Percentiles rank a stretch among this genome's conserved stretches.
Conservation (phyloP, 2,888 invertebrate genomes). For the Rhamnusium bicolor region DNA sequence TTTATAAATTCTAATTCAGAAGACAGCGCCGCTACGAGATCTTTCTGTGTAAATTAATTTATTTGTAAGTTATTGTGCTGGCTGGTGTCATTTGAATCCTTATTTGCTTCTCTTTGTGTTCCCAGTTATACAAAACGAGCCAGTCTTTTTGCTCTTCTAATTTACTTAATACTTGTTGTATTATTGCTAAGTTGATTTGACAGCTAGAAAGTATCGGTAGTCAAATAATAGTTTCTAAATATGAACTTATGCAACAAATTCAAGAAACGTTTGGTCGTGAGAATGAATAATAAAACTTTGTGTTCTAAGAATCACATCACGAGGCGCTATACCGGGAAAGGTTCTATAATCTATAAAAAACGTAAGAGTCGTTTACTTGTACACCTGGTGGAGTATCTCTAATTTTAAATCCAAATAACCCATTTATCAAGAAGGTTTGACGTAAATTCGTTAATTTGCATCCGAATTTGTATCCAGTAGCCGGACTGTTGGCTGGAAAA, state of each 20-base stretch:
- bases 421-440: slow-evolving; percentile 63
- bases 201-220: neutral
- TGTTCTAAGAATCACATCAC: neutral
- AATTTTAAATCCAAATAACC: slow-evolving; percentile 64
- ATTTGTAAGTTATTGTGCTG: slow-evolving; percentile 17
- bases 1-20: slow-evolving; percentile 30
- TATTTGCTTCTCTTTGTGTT: slow-evolving; percentile 24
- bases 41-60: slow-evolving; percentile 18
- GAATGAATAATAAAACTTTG: neutral
- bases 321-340: slow-evolving; percentile 15
- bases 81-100: slow-evolving; percentile 1
- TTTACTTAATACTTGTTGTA: neutral
- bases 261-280: neutral
- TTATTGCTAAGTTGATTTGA: neutral
- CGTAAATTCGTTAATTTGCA: slow-evolving; percentile 66
- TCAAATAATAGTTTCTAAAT: neutral
- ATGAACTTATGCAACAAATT: neutral
- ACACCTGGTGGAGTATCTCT: slow-evolving; percentile 52
- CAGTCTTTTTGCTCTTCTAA: neutral
- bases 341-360: slow-evolving; percentile 44
- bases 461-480: slow-evolving; percentile 65
- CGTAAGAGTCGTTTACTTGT: slow-evolving; percentile 38
- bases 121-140: neutral
- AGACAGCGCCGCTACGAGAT: slow-evolving; percentile 14
- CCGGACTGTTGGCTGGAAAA: slow-evolving; percentile 57